Percentiles rank a stretch among this genome's conserved stretches.
These are phyloP conservation scores for Callyntrura sp. DNA, from an alignment of 2,888 invertebrate species.

Conservation along the genomic window DNA sequence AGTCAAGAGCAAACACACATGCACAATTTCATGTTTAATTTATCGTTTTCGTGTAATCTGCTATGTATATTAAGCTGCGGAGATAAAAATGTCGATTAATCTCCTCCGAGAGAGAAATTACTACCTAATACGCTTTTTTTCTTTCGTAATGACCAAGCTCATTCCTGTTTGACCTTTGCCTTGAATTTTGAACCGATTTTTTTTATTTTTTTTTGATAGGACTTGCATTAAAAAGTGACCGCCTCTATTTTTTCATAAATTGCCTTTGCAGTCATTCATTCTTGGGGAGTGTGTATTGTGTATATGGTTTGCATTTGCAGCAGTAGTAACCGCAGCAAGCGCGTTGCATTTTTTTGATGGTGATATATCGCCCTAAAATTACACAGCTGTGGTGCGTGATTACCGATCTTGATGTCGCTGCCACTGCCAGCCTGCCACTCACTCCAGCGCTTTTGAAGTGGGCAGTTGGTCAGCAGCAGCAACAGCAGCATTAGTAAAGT, in stretches of 20 bases:
- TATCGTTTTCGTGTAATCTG: conserved; percentile 16
- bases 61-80: neutral
- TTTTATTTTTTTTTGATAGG: neutral
- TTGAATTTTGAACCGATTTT: conserved; percentile 37
- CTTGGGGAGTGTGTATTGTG: neutral
- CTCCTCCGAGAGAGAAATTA: neutral
- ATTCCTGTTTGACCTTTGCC: conserved; percentile 44
- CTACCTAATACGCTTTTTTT: neutral
- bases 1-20: no score
- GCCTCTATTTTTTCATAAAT: neutral
- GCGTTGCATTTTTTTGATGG: neutral
- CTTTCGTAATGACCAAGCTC: neutral
- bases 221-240: conserved; percentile 5
- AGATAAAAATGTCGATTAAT: neutral
- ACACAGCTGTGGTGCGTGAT: neutral
- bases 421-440: no score
- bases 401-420: neutral
- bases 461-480: conserved; percentile 19
- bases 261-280: neutral
- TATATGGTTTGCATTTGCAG: no score
- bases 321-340: no score
- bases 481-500: neutral
- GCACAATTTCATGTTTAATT: neutral
- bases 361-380: conserved; percentile 37
- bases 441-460: neutral